These are phyloP conservation scores for Centropus bengalensis DNA, from an alignment of 2,113 vertebrate genomes.

Conservation along the genomic window DNA sequence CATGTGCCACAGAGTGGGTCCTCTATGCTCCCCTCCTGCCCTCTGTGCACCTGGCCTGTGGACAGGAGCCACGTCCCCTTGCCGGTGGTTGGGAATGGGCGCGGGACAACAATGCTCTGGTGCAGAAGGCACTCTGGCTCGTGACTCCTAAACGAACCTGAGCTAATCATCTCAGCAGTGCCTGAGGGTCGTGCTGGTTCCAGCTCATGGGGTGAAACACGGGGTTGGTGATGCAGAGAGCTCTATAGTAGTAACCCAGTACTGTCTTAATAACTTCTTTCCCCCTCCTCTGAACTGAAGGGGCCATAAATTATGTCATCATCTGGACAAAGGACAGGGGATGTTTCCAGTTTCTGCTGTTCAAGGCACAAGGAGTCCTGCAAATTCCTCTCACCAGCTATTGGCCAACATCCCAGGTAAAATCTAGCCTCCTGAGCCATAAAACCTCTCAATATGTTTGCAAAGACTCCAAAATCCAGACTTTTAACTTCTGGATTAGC, in stretches of 20 bases:
- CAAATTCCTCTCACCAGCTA: background rate
- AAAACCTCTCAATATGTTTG: background rate
- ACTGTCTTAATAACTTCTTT: background rate
- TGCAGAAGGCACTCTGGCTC: background rate
- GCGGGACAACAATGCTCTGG: background rate
- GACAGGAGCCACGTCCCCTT: background rate
- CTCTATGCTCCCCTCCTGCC: rapidly evolving
- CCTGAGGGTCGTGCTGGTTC: background rate
- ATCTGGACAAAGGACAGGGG: background rate
- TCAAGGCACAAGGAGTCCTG: background rate
- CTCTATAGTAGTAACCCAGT: too few species aligned
- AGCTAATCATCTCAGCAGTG: background rate
- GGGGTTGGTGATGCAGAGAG: background rate
- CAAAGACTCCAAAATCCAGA: background rate
- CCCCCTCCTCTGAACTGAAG: background rate
- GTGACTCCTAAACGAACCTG: rapidly evolving
- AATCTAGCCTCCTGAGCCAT: background rate
- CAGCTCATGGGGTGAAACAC: rapidly evolving
- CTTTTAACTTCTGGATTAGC: background rate
- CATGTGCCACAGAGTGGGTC: background rate
- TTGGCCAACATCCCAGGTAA: background rate
- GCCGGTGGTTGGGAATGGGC: background rate
- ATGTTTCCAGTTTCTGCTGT: background rate
- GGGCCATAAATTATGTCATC: background rate
- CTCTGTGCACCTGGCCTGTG: rapidly evolving